Conservation (phyloP, 2,797 vertebrate species). For the Morelia viridis region DNA sequence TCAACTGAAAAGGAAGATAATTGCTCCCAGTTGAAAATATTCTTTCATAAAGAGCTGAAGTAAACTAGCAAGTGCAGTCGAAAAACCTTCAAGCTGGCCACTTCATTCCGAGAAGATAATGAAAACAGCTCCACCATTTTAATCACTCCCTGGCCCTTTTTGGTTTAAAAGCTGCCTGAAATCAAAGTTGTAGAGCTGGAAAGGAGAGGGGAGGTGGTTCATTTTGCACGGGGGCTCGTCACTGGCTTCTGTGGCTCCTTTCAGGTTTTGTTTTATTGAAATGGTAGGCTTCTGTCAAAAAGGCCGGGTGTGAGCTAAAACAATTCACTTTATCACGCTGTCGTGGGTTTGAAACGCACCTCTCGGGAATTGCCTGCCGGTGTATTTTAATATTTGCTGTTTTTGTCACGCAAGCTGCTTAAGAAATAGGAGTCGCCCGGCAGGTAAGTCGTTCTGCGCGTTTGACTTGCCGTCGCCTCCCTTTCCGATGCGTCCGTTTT, state of each 20-base stretch:
- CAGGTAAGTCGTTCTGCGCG: constrained; percentile 67
- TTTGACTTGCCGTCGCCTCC: constrained; percentile 34
- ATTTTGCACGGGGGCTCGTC: background rate
- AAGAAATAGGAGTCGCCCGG: constrained; percentile 61
- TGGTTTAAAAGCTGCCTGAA: background rate
- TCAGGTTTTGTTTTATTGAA: no score
- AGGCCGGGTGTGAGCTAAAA: background rate
- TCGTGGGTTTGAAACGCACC: no score
- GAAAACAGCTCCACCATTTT: background rate
- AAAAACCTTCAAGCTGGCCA: background rate
- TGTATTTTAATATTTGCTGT: constrained; percentile 53
- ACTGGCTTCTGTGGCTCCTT: background rate
- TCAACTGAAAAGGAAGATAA: background rate
- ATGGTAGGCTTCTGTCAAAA: background rate
- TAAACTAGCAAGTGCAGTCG: background rate
- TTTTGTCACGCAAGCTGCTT: constrained; percentile 65
- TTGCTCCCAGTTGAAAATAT: background rate
- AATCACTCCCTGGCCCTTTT: background rate
- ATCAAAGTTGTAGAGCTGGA: background rate
- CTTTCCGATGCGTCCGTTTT: constrained; percentile 22
- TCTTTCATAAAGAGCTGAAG: background rate
- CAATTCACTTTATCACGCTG: background rate
- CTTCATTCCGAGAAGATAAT: background rate
- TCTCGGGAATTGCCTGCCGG: background rate
- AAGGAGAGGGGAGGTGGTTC: fast-evolving